Percentiles rank a stretch among this genome's conserved stretches.
Evolutionary conservation across 1,140 invertebrate genomes (phyloP).

Genomic region (Ceratina australensis): DNA sequence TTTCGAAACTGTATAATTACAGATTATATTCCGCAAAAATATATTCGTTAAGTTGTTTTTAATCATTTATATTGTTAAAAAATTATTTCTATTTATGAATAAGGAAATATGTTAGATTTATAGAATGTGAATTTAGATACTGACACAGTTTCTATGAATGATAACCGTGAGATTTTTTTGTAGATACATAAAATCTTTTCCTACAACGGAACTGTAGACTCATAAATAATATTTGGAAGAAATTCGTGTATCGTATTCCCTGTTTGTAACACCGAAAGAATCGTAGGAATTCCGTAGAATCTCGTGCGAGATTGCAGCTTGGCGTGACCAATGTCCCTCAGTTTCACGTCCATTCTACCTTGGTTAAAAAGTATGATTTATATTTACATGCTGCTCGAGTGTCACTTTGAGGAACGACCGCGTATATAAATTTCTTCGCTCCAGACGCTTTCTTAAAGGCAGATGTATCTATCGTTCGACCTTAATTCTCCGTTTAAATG

Average conservation of each 20-base stretch:
- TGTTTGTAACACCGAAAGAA: constrained; percentile 17
- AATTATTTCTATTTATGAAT: no score
- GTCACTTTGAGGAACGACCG: neutral
- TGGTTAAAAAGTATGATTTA: constrained; percentile 23
- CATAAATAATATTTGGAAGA: neutral
- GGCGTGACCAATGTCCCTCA: constrained; percentile 23
- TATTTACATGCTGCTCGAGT: neutral
- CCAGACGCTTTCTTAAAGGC: neutral
- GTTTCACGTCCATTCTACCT: constrained; percentile 2
- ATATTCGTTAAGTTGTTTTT: no score
- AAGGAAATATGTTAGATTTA: no score
- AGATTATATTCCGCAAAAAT: no score
- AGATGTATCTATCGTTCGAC: no score
- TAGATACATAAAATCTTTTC: no score
- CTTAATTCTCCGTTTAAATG: neutral
- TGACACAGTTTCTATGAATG: no score
- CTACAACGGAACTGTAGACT: neutral
- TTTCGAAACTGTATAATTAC: no score
- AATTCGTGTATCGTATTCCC: neutral
- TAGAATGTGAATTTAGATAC: no score
- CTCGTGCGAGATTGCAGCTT: constrained; percentile 34
- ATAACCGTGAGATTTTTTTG: no score
- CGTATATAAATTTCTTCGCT: neutral
- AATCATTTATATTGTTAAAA: no score
- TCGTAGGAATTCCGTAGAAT: constrained; percentile 15